These are phyloP conservation scores for Stegophylla sp. DNA, from an alignment of 2,888 invertebrate species.

Conservation along the genomic window DNA sequence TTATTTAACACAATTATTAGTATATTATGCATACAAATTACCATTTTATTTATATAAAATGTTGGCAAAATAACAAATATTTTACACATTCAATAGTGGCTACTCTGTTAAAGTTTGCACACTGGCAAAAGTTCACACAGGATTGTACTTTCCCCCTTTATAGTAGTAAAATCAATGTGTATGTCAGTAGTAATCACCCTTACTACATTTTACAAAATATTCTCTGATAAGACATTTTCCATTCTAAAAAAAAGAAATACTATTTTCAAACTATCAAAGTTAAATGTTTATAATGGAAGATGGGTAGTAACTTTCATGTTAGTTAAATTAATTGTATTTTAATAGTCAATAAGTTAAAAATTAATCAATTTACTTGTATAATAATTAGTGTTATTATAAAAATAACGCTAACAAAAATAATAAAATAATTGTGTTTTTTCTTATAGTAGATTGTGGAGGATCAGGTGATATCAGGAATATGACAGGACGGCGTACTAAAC, in stretches of 20 bases:
- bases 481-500: slow-evolving; percentile 72
- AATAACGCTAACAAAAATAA: too few species aligned
- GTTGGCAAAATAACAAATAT: slow-evolving; percentile 43
- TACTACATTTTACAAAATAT: slow-evolving; percentile 20
- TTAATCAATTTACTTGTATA: not conserved
- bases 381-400: not conserved
- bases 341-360: not conserved
- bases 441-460: slow-evolving; percentile 56
- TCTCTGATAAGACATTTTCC: slow-evolving; percentile 41
- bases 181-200: slow-evolving; percentile 43
- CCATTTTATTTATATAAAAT: slow-evolving; percentile 30
- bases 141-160: not conserved
- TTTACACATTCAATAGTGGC: slow-evolving; percentile 45
- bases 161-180: slow-evolving; percentile 46
- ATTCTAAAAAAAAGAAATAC: slow-evolving; percentile 11
- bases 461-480: slow-evolving; percentile 60
- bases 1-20: not conserved
- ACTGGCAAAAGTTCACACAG: slow-evolving; percentile 48
- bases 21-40: not conserved
- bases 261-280: not conserved
- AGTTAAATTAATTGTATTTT: not conserved
- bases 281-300: slow-evolving; percentile 40
- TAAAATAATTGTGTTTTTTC: slow-evolving; percentile 8
- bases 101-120: slow-evolving; percentile 57
- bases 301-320: slow-evolving; percentile 24